Base-by-base conservation (phyloP, 1,140 invertebrate genomes). In the Campoletis sonorensis region DNA sequence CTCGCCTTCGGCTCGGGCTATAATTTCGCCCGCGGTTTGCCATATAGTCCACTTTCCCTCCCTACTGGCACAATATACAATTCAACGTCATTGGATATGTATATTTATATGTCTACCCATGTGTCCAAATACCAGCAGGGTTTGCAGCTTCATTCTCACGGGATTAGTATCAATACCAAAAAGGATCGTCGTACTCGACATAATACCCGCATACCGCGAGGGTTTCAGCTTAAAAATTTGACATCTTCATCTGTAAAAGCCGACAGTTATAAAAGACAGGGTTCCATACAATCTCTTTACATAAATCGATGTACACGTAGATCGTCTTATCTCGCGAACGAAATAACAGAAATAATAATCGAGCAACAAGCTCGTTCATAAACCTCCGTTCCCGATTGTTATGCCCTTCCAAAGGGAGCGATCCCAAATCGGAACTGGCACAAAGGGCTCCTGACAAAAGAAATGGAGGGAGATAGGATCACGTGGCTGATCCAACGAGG, bases 141-240 rank as follows among this genome's bases (percentile, higher is more conserved):
- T 21, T 23, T 64, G 61, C 21, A 64, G 61, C 23, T 26, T 64
- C 61, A 23, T 64, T 64, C 61, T 64, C 61, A 64, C 61, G 61
- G 23, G 61, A 64, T 64, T 64, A 64, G 61, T 64, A 64, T 64
- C 23, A 27, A 26, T 64, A 64, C 61, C 61, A 5, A 64, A 23
- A 64, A 23, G 61, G 61, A 64, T 64, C 61, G 27, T 64, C n/a
- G n/a, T 64, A 3, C 15, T 26, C 61, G 23, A 26, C n/a, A 27
- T 64, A 64, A 64, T 64, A 13, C 61, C 61, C 23, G 61, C 61
- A 64, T 64, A 64, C n/a, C 61, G 61, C 61, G 51, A 54, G 51
- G 51, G 16, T 54, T 18, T 13, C 8, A 26, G 21, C 10, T 15
- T 13, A 23, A 26, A 64, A 64, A 64, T 26, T 23, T 64, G 61